A percentile compares a stretch with the other conserved stretches of the same genome.
Evolutionary conservation across 1,140 invertebrate species (phyloP).

Genomic region (Oryzaephilus surinamensis): DNA sequence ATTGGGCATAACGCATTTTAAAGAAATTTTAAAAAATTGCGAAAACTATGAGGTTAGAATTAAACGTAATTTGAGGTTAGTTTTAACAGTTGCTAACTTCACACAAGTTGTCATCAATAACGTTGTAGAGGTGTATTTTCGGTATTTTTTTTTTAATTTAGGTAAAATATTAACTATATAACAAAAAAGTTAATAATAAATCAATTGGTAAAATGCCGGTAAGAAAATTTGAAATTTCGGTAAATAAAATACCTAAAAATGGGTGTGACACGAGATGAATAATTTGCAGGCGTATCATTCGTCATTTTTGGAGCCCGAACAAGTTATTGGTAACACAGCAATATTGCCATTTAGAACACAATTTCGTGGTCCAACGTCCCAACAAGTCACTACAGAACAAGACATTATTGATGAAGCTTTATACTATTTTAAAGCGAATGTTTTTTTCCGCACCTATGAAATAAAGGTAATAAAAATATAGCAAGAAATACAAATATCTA

Average conservation of each 20-base stretch:
- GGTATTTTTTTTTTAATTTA: no score
- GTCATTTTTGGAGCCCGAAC: slow-evolving; percentile 60
- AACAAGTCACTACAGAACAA: slow-evolving; percentile 50
- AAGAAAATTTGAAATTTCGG: no score
- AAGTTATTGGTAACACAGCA: slow-evolving; percentile 85
- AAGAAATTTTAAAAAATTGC: not conserved
- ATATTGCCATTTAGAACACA: slow-evolving; percentile 33
- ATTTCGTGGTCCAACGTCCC: slow-evolving; percentile 41
- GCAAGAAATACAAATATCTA: not conserved
- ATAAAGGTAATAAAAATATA: slow-evolving; percentile 61
- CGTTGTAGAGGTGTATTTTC: no score
- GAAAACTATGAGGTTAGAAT: slow-evolving; percentile 4
- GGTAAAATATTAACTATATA: no score
- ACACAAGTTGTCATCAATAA: no score
- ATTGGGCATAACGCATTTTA: slow-evolving; percentile 82
- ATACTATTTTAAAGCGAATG: slow-evolving; percentile 97
- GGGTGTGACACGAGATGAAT: no score
- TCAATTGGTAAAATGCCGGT: no score
- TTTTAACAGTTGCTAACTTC: no score
- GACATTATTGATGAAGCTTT: slow-evolving; percentile 98
- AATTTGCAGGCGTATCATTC: slow-evolving; percentile 88
- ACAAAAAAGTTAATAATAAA: no score
- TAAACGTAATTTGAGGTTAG: no score
- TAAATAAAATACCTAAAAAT: no score
- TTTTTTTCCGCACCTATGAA: slow-evolving; percentile 98